Conservation (phyloP, 2,113 vertebrate genomes). For the Fregetta grallaria region DNA sequence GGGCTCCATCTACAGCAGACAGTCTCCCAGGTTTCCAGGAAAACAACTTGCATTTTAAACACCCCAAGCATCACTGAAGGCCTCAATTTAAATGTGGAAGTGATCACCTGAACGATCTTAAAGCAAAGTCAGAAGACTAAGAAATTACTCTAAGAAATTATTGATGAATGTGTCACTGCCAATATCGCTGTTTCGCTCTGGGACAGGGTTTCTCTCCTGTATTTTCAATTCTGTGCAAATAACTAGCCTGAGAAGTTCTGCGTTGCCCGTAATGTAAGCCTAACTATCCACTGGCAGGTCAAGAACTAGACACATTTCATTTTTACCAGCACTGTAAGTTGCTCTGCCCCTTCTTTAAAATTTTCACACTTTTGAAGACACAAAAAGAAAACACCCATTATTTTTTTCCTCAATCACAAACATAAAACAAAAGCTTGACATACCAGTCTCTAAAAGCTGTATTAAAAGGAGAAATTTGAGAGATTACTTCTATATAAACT, state of each 20-base stretch:
- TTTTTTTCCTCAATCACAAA: neutral
- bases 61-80: neutral
- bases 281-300: neutral
- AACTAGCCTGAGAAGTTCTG: neutral
- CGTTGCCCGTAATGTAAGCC: fast-evolving
- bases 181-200: neutral
- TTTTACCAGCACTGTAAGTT: neutral
- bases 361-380: neutral
- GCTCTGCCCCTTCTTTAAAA: neutral
- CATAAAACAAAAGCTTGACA: neutral
- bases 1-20: neutral
- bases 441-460: neutral
- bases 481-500: neutral
- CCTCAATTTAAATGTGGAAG: neutral
- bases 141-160: neutral
- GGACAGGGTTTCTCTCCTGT: neutral
- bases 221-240: neutral
- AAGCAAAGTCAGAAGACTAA: neutral
- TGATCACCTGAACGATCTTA: neutral
- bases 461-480: neutral
- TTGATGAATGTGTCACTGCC: fast-evolving
- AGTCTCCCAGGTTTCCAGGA: neutral
- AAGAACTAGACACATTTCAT: neutral
- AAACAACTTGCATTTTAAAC: neutral
- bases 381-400: neutral